These are phyloP conservation scores for Aleiodes leptofemur DNA, from an alignment of 2,888 invertebrate species.

Conservation along the genomic window DNA sequence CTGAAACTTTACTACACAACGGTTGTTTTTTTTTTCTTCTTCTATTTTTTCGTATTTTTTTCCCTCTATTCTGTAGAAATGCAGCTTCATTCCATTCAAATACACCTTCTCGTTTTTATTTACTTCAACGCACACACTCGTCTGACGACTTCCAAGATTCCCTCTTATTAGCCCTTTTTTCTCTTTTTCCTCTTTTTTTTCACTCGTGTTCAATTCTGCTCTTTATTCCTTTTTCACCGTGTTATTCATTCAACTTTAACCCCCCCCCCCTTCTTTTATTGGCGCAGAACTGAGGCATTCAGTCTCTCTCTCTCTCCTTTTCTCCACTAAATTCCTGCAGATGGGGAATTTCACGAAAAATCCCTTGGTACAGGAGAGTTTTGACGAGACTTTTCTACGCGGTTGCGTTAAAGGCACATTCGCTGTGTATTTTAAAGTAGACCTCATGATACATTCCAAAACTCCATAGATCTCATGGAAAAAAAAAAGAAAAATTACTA, in stretches of 20 bases:
- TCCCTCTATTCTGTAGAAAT: background rate
- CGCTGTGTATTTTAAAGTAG: constrained; percentile 52
- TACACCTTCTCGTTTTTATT: constrained; percentile 12
- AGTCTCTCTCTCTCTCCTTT: constrained; percentile 14
- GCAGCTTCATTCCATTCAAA: background rate
- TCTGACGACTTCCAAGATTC: constrained; percentile 21
- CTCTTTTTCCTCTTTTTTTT: background rate
- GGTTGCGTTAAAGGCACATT: constrained; percentile 54
- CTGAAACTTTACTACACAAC: constrained; percentile 49
- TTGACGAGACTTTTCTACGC: constrained; percentile 61
- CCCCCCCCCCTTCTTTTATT: background rate
- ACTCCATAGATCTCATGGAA: constrained; percentile 6
- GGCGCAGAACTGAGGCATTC: constrained; percentile 23
- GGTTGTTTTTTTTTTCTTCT: background rate
- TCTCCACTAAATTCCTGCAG: constrained; percentile 55
- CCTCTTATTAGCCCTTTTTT: constrained; percentile 23
- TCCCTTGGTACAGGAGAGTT: constrained; percentile 58
- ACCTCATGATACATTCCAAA: constrained; percentile 42
- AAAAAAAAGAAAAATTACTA: background rate
- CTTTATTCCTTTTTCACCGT: constrained; percentile 8
- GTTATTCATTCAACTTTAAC: constrained; percentile 26
- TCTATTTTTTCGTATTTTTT: background rate
- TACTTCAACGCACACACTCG: constrained; percentile 30
- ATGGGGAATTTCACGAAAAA: constrained; percentile 68
- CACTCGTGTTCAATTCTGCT: background rate